Base-by-base conservation (phyloP, 2,888 invertebrate species). In the Allophyes oxyacanthae region DNA sequence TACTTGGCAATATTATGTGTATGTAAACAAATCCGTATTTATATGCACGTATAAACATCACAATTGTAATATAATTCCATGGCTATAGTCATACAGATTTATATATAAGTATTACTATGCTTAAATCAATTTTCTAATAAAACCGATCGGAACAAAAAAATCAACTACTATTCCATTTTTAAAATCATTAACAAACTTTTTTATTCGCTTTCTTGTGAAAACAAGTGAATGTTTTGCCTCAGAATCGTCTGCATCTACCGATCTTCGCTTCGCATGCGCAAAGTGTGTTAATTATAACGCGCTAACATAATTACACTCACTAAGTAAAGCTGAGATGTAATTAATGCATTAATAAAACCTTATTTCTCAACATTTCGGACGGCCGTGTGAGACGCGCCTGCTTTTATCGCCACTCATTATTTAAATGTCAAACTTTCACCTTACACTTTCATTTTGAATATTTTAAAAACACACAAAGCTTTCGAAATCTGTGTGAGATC, bases 391-490 rank as follows among this genome's bases (percentile, higher is more conserved):
- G 60, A 48, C 41, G 42, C 54, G 46, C 69, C 67, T 69, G 60
- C 66, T 75, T 79, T 79, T 81, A 84, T 84, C 78, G 67, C 65
- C 54, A 58, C 75, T 78, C 79, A 78, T 86, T 83, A 86, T 87
- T 84, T 79, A 84, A 85, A 88, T 82, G 78, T 81, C 78, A 82
- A 72, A 80, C 90, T 90, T 90, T 91, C 90, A 80, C 88, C 75
- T 45, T 42, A 61, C 78, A 84, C 89, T 88, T 88, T 88, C 87
- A 41, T 86, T 84, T 80, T 75, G 82, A 84, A 85, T 83, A 81
- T 81, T 77, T 84, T 65, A 78, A 79, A 79, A 75, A 76, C 66
- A 75, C 64, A 70, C 78, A 78, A 75, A 80, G 80, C 86, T 86
- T 84, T 86, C 83, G 76, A 79, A 79, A 80, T 61, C 26, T 58